Base-by-base conservation (phyloP, 2,113 vertebrate genomes). In the Parotia lawesii region DNA sequence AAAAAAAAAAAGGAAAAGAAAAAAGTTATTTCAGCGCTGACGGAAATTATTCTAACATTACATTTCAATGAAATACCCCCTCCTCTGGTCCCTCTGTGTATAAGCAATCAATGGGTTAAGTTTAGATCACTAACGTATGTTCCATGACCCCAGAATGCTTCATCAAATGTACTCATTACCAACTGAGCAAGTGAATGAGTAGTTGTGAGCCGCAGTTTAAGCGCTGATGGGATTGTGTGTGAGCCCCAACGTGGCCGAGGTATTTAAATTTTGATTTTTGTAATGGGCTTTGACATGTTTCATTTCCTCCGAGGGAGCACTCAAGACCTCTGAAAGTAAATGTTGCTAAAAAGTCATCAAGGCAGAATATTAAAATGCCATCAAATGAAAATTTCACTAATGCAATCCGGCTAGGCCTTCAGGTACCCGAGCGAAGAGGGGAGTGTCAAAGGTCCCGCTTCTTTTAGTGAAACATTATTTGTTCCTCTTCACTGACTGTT, bases 271-370 rank as follows among this genome's bases (percentile, higher is more conserved):
- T 99, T 98, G 98, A 99, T 99, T 99, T 99, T 99, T 98, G 98
- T 99, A 99, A 99, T 99, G 99, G 99, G 98, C 99, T 99, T 99
- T 99, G 99, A 99, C 99, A 99, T 99, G 99, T 99, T 99, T 99
- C 99, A 99, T 99, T 99, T 99, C 99, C 99, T 99, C 98, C 90
- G 98, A 99, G 99, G 98, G 98, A 99, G 98, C 98, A 98, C 98
- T 98, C 97, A 98, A 99, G 98, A 99, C 99, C 99, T 98, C 98
- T 96, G 98, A 99, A 99, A 99, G 99, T 99, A 99, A 99, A 99
- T 99, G 99, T 99, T 99, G 99, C 99, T 99, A 99, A 99, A 99
- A 99, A 99, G 99, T 99, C 99, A 99, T 99, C 99, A 99, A 99
- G 98, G 98, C 99, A 99, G 99, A 99, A 99, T 99, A 99, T 99